These are phyloP conservation scores for Prionailurus viverrinus DNA, from an alignment of 2,113 vertebrate species.

Conservation along the genomic window DNA sequence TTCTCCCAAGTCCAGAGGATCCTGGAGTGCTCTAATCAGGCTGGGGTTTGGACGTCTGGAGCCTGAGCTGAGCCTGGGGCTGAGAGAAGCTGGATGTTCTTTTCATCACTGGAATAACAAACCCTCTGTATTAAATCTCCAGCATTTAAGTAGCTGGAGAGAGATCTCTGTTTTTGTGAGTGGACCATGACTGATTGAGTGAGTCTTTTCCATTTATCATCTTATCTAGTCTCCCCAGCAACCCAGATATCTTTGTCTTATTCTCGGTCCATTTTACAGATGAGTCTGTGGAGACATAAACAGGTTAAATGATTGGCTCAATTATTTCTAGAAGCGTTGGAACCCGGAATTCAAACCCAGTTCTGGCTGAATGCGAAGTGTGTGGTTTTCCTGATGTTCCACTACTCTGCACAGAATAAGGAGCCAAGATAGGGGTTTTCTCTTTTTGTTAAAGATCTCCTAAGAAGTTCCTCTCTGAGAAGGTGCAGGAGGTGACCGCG, in stretches of 20 bases:
- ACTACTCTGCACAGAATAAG: neutral
- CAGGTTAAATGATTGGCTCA: neutral
- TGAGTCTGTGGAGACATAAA: neutral
- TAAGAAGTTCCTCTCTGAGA: neutral
- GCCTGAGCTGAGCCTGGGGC: neutral
- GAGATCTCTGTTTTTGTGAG: neutral
- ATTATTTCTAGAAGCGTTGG: neutral
- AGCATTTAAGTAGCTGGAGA: neutral
- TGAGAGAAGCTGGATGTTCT: neutral
- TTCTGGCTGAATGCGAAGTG: neutral
- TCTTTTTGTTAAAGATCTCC: neutral
- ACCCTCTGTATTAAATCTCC: neutral
- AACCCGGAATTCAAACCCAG: slow-evolving; percentile 9
- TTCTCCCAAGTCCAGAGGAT: neutral
- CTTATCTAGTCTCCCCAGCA: neutral
- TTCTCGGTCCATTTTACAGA: neutral
- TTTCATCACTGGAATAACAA: neutral
- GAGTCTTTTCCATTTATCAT: neutral
- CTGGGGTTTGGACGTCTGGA: neutral
- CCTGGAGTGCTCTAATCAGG: neutral
- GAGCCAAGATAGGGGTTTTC: neutral
- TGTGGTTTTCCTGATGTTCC: neutral
- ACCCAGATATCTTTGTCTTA: neutral
- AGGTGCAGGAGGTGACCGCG: neutral
- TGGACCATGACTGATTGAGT: neutral